Evolutionary conservation across 2,888 invertebrate genomes (phyloP), one percentile per base, ranked within the genome.

Genomic region (Hirtodrosophila histrioides): DNA sequence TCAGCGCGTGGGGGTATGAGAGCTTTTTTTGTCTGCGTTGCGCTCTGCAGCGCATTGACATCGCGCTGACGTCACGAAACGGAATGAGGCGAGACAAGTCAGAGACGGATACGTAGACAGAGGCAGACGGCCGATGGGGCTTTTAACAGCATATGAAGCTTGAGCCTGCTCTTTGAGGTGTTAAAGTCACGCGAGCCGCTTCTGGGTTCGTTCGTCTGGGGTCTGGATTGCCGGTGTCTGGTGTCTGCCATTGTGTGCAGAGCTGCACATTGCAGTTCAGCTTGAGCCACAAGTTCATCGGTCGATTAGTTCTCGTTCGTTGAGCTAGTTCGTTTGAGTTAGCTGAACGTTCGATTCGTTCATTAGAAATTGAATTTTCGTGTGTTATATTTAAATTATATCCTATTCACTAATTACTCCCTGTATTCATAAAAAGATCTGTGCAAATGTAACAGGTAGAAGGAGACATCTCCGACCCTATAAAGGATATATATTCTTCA

Each of bases 11-110:
- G 58, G 70, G 48, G 68, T 54, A 64, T 61, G 66, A 78, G 72
- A 61, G 69, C 67, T 78, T 72, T 81, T 72, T 69, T 31, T 31
- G 31, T 31, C 31, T 31, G 31, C 31, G 9, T 74, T 74, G 57
- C 44, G 33, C 37, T 39, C 11, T 63, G 53, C 75, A 69, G 85
- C 85, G 63, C 85, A 88, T 88, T 85, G 88, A 85, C 85, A 84
- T 83, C 88, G 46, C 65, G 66, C 79, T 67, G 82, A 78, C 77
- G 77, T 82, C 77, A 78, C 75, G 54, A 64, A 54, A 60, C 58
- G 50, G 51, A 17, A 36, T 11, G 43, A 53, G 64, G 11, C 67
- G 49, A 44, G 62, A 50, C 54, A 37, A 23, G 53, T 43, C 56
- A 54, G 53, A 53, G 63, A 49, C 50, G 51, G 56, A 27, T 23